Conservation (phyloP, 2,113 vertebrate species). For the Tetrax tetrax region DNA sequence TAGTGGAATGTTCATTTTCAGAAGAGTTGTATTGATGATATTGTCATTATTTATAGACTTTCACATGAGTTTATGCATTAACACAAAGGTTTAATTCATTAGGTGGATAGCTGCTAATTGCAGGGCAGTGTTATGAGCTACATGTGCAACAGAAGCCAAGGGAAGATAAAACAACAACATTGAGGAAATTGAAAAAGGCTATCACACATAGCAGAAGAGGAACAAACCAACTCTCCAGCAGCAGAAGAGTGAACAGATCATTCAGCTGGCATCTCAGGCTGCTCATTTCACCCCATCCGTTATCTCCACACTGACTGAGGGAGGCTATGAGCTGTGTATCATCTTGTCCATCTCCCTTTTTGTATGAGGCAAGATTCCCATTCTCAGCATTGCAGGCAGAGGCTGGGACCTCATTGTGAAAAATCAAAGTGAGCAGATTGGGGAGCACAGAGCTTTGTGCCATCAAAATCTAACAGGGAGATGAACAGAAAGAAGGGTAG, state of each 20-base stretch:
- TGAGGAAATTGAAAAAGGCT: too few species aligned
- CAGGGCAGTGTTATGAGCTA: neutral
- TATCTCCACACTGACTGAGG: rapidly evolving
- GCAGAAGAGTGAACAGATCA: neutral
- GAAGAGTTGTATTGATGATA: neutral
- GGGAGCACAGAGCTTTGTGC: neutral
- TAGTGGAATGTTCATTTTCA: neutral
- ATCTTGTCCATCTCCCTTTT: neutral
- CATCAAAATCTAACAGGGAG: rapidly evolving
- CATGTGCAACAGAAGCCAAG: neutral
- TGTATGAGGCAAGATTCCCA: neutral
- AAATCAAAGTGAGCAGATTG: too few species aligned
- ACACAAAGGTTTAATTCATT: neutral
- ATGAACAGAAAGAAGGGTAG: too few species aligned
- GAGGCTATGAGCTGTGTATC: neutral
- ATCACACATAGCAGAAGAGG: neutral
- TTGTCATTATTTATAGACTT: neutral
- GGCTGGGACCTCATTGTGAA: neutral
- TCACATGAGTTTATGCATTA: neutral
- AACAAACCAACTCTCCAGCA: neutral
- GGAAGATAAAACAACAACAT: neutral
- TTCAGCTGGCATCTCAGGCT: neutral
- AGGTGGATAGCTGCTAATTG: neutral
- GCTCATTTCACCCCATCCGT: rapidly evolving
- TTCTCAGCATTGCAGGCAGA: neutral